Conservation (phyloP, 1,140 invertebrate species). For the Drosophila murphyi region DNA sequence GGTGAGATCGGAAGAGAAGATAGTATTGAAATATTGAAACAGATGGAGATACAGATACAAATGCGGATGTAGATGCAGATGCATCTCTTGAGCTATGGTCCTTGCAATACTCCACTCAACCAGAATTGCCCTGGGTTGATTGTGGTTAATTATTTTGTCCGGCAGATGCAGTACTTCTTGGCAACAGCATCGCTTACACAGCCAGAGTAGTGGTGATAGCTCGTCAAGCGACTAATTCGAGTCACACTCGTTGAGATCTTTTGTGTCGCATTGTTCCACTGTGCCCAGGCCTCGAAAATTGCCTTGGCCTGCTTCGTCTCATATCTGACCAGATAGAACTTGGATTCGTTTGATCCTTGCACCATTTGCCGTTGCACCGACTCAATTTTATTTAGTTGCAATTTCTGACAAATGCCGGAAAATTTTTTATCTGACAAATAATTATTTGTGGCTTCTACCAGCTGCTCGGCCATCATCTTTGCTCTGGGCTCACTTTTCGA, state of each 20-base stretch:
- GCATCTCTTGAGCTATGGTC: conserved; percentile 22
- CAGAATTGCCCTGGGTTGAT: conserved; percentile 19
- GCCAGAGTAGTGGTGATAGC: conserved; percentile 85
- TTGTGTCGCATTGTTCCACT: conserved; percentile 70
- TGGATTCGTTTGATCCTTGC: neutral
- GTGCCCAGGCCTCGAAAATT: conserved; percentile 86
- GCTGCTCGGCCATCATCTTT: conserved; percentile 83
- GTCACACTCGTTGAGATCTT: conserved; percentile 61
- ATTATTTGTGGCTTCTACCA: conserved; percentile 84
- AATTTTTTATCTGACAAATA: conserved; percentile 48
- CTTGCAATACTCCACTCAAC: conserved; percentile 8
- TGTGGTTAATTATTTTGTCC: conserved; percentile 11
- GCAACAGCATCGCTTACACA: conserved; percentile 85
- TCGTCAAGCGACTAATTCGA: conserved; percentile 87
- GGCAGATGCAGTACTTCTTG: conserved; percentile 86
- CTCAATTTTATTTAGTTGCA: conserved; percentile 25
- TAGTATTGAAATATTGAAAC: conserved; percentile 31
- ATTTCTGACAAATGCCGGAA: conserved; percentile 32
- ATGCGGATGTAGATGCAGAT: conserved; percentile 10
- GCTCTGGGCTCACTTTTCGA: conserved; percentile 64
- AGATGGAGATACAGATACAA: conserved; percentile 48
- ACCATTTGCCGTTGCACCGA: conserved; percentile 24
- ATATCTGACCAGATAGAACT: conserved; percentile 19
- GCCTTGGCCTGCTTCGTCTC: conserved; percentile 73
- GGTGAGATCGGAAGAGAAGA: conserved; percentile 48